Conservation (phyloP, 2,797 vertebrate genomes). For the Sebastes ruberrimus region DNA sequence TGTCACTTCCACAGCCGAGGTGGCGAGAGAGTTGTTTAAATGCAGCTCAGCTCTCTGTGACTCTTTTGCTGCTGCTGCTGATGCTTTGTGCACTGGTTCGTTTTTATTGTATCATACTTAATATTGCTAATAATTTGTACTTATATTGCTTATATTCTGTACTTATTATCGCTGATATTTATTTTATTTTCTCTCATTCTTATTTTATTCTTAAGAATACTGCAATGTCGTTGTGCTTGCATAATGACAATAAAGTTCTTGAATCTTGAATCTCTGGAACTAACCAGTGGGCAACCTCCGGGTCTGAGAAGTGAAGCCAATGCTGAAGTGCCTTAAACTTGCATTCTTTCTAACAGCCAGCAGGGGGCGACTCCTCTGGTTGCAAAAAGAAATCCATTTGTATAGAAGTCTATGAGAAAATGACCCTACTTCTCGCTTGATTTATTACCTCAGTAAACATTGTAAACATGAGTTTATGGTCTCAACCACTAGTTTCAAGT, state of each 20-base stretch:
- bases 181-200: background rate
- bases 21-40: conserved; percentile 46
- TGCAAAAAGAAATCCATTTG: background rate
- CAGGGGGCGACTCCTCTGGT: background rate
- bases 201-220: background rate
- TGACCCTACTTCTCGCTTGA: background rate
- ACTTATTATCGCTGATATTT: background rate
- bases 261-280: background rate
- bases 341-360: background rate
- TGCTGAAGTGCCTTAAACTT: too few relatives aligned
- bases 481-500: too few relatives aligned
- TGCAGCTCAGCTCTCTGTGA: conserved; percentile 32
- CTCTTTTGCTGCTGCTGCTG: background rate
- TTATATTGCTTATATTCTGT: background rate
- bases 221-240: background rate
- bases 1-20: conserved; percentile 41
- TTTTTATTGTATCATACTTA: background rate
- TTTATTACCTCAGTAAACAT: background rate
- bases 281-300: too few relatives aligned
- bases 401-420: background rate
- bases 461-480: background rate
- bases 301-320: background rate
- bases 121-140: background rate
- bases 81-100: background rate
- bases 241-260: background rate